Evolutionary conservation across 2,797 vertebrate species (phyloP).

Genomic region (Anas flavirostris): DNA sequence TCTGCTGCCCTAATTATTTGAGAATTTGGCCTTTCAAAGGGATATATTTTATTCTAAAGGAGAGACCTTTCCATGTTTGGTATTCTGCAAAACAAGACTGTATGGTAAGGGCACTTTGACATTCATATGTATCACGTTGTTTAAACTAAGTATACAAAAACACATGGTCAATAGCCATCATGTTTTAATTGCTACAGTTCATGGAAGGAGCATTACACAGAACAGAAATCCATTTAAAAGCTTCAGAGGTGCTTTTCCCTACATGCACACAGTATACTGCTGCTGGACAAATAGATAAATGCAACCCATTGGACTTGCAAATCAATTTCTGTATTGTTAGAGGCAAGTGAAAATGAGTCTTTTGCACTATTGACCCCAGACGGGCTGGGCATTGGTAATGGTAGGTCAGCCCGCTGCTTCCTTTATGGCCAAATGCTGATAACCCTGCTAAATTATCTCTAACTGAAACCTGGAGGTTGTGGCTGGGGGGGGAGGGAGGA

Average conservation of each 20-base stretch:
- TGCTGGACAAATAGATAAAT: constrained; percentile 39
- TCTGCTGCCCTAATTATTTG: neutral
- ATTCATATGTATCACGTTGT: neutral
- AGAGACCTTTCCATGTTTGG: neutral
- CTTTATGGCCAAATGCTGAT: constrained; percentile 16
- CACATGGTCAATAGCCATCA: neutral
- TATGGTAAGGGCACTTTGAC: neutral
- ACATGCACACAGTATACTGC: neutral
- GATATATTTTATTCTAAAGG: neutral
- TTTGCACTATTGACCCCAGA: constrained; percentile 34
- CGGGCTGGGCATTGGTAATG: neutral
- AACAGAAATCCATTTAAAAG: constrained; percentile 31
- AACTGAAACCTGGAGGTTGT: constrained; percentile 38
- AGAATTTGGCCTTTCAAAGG: neutral
- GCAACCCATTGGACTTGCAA: neutral
- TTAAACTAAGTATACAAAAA: neutral
- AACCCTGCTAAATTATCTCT: constrained; percentile 57
- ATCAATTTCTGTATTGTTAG: constrained; percentile 55
- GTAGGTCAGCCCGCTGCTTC: neutral
- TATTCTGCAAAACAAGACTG: neutral
- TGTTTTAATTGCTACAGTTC: neutral
- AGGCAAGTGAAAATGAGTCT: constrained; percentile 7
- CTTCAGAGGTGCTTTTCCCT: neutral
- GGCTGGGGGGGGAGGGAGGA: neutral
- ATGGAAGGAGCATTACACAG: neutral